Conservation (phyloP, 2,797 vertebrate genomes). For the Onychomys leucogaster region DNA sequence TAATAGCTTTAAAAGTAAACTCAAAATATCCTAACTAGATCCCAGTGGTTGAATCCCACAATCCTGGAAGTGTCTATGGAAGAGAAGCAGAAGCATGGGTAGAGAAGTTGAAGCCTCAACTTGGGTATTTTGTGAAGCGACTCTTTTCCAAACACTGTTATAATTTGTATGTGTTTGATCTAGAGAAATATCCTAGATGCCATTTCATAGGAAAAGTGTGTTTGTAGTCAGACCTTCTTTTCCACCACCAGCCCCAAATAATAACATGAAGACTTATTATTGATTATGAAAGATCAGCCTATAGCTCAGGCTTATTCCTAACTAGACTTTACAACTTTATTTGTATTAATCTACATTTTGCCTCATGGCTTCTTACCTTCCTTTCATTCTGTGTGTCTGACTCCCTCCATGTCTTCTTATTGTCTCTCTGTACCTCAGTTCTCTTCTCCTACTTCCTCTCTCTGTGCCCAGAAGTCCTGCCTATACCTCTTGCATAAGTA, state of each 20-base stretch:
- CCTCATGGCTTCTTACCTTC: background rate
- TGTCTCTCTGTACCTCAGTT: background rate
- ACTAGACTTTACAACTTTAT: background rate
- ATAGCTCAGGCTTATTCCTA: background rate
- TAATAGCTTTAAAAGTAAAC: conserved; percentile 36
- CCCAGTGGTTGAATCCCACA: background rate
- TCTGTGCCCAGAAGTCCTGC: background rate
- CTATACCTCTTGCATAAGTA: background rate
- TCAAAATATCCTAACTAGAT: conserved; percentile 28
- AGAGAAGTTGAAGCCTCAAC: background rate
- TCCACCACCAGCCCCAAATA: background rate
- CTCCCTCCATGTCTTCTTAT: background rate
- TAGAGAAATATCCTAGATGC: background rate
- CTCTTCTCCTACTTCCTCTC: background rate
- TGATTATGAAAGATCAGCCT: background rate
- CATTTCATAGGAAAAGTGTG: background rate
- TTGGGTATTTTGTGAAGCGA: background rate
- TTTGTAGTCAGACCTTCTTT: background rate
- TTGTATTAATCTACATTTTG: background rate
- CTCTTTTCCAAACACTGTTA: background rate
- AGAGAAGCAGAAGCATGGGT: background rate
- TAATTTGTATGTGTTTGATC: background rate
- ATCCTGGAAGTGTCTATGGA: conserved; percentile 5
- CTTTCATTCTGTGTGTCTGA: background rate
- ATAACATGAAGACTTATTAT: background rate